Base-by-base conservation (phyloP, 2,888 invertebrate species). In the Halictus quadricinctus region DNA sequence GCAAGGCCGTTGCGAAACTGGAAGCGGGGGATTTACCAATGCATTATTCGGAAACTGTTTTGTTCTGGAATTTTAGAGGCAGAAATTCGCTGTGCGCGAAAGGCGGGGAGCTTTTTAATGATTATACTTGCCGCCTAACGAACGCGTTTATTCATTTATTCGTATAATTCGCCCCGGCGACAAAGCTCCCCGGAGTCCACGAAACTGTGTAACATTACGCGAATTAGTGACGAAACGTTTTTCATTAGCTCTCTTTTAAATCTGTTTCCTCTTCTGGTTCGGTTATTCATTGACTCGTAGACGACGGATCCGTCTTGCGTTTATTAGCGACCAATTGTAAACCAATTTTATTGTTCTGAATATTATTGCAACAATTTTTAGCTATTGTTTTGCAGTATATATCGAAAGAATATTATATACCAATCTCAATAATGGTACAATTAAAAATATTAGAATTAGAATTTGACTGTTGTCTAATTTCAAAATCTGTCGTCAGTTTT, bases 131-230 rank as follows among this genome's bases (percentile, higher is more conserved):
- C 66, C 21, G 66, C 66, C 36, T 36, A 36, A 66, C 36, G 66
- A 66, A 66, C 66, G 66, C 66, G 66, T 66, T 64, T 64, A 64
- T 64, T 64, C 64, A 64, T 64, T 64, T 66, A 66, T 36, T 29
- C 66, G 66, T 29, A 66, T 66, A 36, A 36, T 66, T 29, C 29
- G 66, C 66, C 12, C 3, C 66, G 21, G 10, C 1, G 66, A 66
- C 36, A 66, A 66, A 18, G 66, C 29, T 18, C 18, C 6, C 18
- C 15, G 21, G 21, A 36, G 66, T 29, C 13, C 64, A 15, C 64
- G 25, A 29, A 64, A 64, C 64, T 66, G 66, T 36, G 36, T 21
- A 21, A 66, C 36, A 36, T 36, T 66, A 29, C 36, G 29, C 66
- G 66, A 66, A 66, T 64, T 64, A 64, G 29, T 7, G 64, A 15